Base-by-base conservation (phyloP, 1,140 invertebrate species). In the Cotesia vestalis region DNA sequence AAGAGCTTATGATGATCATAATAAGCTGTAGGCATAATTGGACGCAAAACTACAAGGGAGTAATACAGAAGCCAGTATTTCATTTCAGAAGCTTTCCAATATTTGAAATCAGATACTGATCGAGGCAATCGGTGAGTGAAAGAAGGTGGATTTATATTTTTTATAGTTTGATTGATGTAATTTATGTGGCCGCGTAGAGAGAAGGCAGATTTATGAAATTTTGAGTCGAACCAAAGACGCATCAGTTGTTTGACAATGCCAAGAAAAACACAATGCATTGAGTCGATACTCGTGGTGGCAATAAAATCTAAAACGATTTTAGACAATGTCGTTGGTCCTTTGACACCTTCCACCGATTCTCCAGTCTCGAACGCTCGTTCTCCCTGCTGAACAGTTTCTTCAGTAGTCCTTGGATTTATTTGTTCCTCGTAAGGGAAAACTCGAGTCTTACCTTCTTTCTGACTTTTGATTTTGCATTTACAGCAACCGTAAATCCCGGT, bases 171-270 rank as follows among this genome's bases (percentile, higher is more conserved):
- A 17, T 17, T 17, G 17, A 17, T 0, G 0, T 17, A 17, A 17
- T 17, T 17, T 17, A 17, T 17, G 17, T 17, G 0, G 17, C 17
- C 17, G 17, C 27, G 27, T 3, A 27, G 27, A 27, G 74, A 75
- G 68, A 4, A 4, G 5, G 38, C 59, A 53, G 0, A 35, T 0
- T 3, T 46, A 3, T 4, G 6, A 62, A 20, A 63, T 57, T 69
- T 11, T 20, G n/a, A 4, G 17, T 62, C 4, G 3, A 73, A 73
- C 67, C 35, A 70, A 9, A 74, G 36, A 17, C 11, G 66, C 5
- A 74, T 9, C 17, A 71, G 61, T 74, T 74, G 68, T 66, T 74
- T 66, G 17, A n/a, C 35, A 11, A 73, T 64, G 4, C 71, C 66
- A 9, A 20, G 64, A 67, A 61, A 59, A 3, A 71, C 73, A 35